Percentiles rank a stretch among this genome's conserved stretches.
These are phyloP conservation scores for Danio choprae DNA, from an alignment of 2,797 vertebrate genomes.

Conservation along the genomic window DNA sequence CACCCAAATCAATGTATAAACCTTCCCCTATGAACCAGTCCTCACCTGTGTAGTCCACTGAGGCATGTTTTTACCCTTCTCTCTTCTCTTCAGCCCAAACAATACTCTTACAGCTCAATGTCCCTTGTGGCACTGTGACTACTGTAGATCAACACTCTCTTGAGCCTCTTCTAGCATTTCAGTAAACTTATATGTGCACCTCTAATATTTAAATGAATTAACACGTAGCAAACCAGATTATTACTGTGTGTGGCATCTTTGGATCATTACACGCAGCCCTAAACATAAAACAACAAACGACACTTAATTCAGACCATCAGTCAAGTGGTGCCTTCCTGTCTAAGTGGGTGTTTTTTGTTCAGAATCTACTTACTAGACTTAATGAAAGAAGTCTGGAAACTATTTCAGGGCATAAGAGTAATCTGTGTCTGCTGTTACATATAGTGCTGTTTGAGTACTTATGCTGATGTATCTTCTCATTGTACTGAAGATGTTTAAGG, in stretches of 20 bases:
- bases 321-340: too few relatives aligned
- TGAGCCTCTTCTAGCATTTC: neutral
- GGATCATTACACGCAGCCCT: neutral
- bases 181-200: too few relatives aligned
- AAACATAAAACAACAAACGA: neutral
- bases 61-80: slow-evolving; percentile 15
- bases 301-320: too few relatives aligned
- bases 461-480: slow-evolving; percentile 10
- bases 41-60: neutral
- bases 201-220: neutral
- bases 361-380: neutral
- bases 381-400: neutral
- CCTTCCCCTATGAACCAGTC: neutral
- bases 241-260: neutral
- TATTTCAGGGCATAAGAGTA: neutral
- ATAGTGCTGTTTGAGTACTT: neutral
- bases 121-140: slow-evolving; percentile 6
- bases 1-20: neutral
- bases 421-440: neutral
- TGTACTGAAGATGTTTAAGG: slow-evolving; percentile 57
- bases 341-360: neutral
- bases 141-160: neutral
- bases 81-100: neutral
- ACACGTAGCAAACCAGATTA: neutral
- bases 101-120: slow-evolving; percentile 8